Conservation (phyloP, 1,140 invertebrate species). For the Drosophila sturtevanti region DNA sequence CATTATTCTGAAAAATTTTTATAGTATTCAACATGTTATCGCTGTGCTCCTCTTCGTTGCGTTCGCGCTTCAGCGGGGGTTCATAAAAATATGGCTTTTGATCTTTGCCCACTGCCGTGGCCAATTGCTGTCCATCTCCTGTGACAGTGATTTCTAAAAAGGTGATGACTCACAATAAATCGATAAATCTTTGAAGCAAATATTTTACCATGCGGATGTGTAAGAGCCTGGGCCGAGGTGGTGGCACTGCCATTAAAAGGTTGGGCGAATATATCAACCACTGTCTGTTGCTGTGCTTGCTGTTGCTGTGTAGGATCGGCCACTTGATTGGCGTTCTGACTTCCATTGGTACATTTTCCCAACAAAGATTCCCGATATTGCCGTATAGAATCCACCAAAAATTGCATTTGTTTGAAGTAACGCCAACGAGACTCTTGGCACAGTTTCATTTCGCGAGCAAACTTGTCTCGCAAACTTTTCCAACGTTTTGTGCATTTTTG, state of each 20-base stretch:
- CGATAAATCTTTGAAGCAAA: background rate
- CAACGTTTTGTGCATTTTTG: slow-evolving; percentile 82
- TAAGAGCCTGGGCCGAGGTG: slow-evolving; percentile 71
- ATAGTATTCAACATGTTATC: slow-evolving; percentile 80
- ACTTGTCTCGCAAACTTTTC: slow-evolving; percentile 79
- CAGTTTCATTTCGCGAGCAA: slow-evolving; percentile 79
- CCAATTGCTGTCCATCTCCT: slow-evolving; percentile 73
- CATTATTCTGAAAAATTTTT: slow-evolving; percentile 78
- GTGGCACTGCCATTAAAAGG: slow-evolving; percentile 76
- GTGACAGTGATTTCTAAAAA: slow-evolving; percentile 75
- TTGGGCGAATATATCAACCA: slow-evolving; percentile 76
- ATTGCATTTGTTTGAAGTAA: slow-evolving; percentile 81
- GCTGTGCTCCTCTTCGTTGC: slow-evolving; percentile 75
- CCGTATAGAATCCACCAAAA: slow-evolving; percentile 75
- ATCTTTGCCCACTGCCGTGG: slow-evolving; percentile 71
- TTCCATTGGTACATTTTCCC: slow-evolving; percentile 71
- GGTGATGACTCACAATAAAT: background rate
- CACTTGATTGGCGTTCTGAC: slow-evolving; percentile 70
- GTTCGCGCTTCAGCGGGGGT: slow-evolving; percentile 74
- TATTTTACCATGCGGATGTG: slow-evolving; percentile 74
- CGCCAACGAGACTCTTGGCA: slow-evolving; percentile 80
- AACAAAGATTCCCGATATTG: slow-evolving; percentile 77
- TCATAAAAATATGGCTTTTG: slow-evolving; percentile 81
- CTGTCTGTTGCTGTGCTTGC: slow-evolving; percentile 72
- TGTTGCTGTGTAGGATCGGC: slow-evolving; percentile 75